Evolutionary conservation across 53 echinoderm and acorn worm species (phyloP).

Genomic region (Zoroaster sp.): DNA sequence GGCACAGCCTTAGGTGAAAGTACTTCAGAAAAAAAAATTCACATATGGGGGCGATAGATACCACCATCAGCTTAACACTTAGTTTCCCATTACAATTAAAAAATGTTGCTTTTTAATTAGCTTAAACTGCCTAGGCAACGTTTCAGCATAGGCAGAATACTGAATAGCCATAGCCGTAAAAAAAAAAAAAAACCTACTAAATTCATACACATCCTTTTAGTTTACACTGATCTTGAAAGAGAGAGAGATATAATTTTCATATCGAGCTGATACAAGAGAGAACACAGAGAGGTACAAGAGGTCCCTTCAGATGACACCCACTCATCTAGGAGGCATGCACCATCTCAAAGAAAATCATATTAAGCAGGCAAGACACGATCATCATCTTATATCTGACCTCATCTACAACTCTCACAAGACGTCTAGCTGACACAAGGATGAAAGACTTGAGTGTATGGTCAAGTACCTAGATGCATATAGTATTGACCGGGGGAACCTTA

Average conservation of each 20-base stretch:
- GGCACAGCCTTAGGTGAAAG: no score
- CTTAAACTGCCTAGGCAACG: no score
- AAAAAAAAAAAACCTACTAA: no score
- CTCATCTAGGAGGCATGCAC: background rate
- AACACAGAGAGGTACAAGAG: background rate
- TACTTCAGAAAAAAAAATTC: no score
- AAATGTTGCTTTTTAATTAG: no score
- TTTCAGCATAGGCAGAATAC: no score
- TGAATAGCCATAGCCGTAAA: no score
- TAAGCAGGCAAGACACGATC: constrained; percentile 4
- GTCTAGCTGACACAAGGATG: background rate
- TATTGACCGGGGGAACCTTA: constrained; percentile 48
- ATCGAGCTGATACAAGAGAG: background rate
- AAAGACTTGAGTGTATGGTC: background rate
- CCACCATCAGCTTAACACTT: no score
- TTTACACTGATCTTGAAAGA: background rate
- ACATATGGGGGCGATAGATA: no score
- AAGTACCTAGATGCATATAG: no score
- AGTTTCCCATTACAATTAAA: no score
- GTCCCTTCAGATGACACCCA: background rate
- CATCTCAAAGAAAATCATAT: background rate
- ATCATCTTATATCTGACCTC: background rate
- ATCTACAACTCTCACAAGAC: background rate
- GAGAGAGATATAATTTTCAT: background rate
- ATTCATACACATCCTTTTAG: background rate